Evolutionary conservation across 2,113 vertebrate genomes (phyloP), one percentile per base, ranked within the genome.

Genomic region (Stegastes partitus): DNA sequence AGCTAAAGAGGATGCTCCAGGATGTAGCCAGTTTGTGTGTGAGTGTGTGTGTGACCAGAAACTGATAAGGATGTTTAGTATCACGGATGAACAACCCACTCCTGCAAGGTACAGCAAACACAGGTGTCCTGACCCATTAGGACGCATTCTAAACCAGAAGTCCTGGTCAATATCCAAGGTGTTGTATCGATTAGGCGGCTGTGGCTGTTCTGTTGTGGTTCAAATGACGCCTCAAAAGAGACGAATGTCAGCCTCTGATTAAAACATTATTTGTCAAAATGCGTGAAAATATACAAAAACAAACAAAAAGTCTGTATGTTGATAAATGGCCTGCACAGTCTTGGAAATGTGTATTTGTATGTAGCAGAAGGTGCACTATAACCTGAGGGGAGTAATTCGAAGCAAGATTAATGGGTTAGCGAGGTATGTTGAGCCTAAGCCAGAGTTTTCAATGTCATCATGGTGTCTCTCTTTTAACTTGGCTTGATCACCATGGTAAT

Each of bases 31-130:
- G 56, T 57, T 54, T 69, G 53, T 69, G 56, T 68, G 21, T 80
- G 34, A 44, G 25, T 67, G 63, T 56, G 49, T 65, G 83, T 42
- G 62, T 47, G 57, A 70, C 21, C 49, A 61, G 54, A 74, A 64
- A 66, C 65, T 53, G 83, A 86, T 89, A 77, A 78, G 84, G 68
- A 82, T 84, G 79, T 71, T 76, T 79, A 57, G 37, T 34, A 82
- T 79, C 77, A 53, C 59, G 25, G 65, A 63, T 59, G 74, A 58
- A 63, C 77, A 72, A 79, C 44, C 62, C 61, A 50, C 39, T 83
- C 59, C 68, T 51, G 42, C 68, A 69, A 62, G 67, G 66, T 69
- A 73, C 72, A 79, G 79, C 83, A 66, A 85, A 83, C 88, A 77
- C 83, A 70, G 73, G 73, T 72, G 70, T 79, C 58, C 62, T 19